Conservation (phyloP, 1,140 invertebrate species). For the Periplaneta americana region DNA sequence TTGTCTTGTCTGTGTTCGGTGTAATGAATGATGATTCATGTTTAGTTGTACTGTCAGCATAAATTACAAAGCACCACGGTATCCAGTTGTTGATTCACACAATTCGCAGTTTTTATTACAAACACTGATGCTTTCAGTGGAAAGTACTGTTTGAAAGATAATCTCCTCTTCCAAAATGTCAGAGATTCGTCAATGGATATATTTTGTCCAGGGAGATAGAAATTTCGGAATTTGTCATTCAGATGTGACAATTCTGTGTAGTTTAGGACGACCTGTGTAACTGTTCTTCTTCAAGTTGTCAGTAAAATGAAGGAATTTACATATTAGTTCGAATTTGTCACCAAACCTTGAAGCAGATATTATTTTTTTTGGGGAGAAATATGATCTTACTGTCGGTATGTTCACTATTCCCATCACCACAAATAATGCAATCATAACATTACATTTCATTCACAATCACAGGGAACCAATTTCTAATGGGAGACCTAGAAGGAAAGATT, state of each 20-base stretch:
- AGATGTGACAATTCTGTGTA: neutral
- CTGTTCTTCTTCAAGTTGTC: neutral
- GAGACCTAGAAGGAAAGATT: neutral
- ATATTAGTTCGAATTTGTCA: neutral
- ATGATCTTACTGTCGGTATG: slow-evolving; percentile 2
- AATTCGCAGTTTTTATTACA: slow-evolving; percentile 19
- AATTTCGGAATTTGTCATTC: slow-evolving; percentile 11
- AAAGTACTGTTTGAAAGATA: slow-evolving; percentile 15
- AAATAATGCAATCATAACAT: neutral
- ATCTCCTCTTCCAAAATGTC: slow-evolving; percentile 13
- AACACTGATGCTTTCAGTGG: slow-evolving; percentile 10
- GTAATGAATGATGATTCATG: too few species aligned
- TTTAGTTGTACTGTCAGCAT: neutral
- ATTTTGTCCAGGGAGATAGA: slow-evolving; percentile 8
- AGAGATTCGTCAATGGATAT: slow-evolving; percentile 16
- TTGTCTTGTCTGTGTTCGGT: neutral
- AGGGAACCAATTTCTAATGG: neutral
- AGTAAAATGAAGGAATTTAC: too few species aligned
- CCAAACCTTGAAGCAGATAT: neutral
- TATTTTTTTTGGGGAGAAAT: neutral
- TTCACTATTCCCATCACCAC: too few species aligned
- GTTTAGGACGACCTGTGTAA: neutral
- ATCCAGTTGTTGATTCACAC: slow-evolving; percentile 17
- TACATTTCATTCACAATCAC: slow-evolving; percentile 2
- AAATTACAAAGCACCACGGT: slow-evolving; percentile 11